Evolutionary conservation across 2,797 vertebrate genomes (phyloP), one percentile per base, ranked within the genome.

Genomic region (Lepilemur ruficaudatus): DNA sequence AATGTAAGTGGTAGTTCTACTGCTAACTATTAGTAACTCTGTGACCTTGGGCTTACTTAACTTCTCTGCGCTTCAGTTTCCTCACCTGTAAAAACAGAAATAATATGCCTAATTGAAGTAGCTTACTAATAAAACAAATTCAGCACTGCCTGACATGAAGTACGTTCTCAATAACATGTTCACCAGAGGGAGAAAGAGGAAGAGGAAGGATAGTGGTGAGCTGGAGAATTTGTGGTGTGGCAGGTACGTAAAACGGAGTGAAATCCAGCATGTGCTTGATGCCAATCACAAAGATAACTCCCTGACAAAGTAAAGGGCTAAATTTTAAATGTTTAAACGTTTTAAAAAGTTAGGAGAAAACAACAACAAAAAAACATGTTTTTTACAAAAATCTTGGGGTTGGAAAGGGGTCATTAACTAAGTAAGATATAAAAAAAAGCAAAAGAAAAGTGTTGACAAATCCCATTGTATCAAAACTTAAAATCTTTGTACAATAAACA

Each of bases 161-260:
- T 18, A 13, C 0, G 0, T 7, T 70, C 78, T 87, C 69, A 67
- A 1, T 63, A 52, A 70, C 22, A 38, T 4, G 14, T n/a, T 38
- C n/a, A 55, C 7, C 35, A 35, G n/a, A 28, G 10, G 1, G 18
- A 4, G 43, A 5, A 13, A 9, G 23, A 50, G 41, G 14, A 14
- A 1, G 4, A 11, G 10, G 10, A 8, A 13, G 15, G 7, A 9
- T 0, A 13, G 11, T 30, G 23, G 4, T 0, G 15, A 3, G 14
- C 23, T 38, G 38, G 87, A 65, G 61, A 43, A 75, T 38, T 0
- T 14, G 28, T 13, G 59, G 48, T 4, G 11, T 0, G 15, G 15
- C 15, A 70, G 17, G 2, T 22, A 65, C 30, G 14, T 14, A 15
- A 8, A 23, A 4, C 46, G 43, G 17, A 70, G 52, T 18, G 9